Conservation (phyloP, 2,888 invertebrate genomes). For the Agrilus biguttatus region DNA sequence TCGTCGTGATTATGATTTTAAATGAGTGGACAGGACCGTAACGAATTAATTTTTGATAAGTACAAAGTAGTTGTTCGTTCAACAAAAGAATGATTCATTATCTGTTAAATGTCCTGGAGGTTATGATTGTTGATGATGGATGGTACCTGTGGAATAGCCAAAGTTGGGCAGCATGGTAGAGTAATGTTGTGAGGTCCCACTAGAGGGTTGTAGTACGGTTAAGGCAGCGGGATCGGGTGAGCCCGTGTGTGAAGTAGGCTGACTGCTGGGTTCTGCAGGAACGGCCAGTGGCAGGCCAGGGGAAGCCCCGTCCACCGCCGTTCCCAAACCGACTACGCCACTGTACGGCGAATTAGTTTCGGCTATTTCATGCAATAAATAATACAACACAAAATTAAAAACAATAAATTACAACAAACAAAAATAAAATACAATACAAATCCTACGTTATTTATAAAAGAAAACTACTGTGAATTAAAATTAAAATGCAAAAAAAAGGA, state of each 20-base stretch:
- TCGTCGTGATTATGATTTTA: too few relatives aligned
- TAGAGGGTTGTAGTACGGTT: slow-evolving; percentile 45
- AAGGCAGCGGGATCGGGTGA: slow-evolving; percentile 33
- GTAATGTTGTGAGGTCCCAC: slow-evolving; percentile 39
- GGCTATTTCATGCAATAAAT: slow-evolving; percentile 20
- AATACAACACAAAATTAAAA: slow-evolving; percentile 19
- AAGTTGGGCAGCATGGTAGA: slow-evolving; percentile 54
- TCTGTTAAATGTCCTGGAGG: background rate
- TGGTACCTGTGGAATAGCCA: slow-evolving; percentile 49
- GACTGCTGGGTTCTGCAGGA: slow-evolving; percentile 26
- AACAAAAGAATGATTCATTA: background rate
- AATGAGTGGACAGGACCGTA: background rate
- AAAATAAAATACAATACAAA: slow-evolving; percentile 5
- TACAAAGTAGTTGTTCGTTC: too few relatives aligned
- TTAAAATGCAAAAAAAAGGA: too few relatives aligned
- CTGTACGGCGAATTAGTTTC: slow-evolving; percentile 34
- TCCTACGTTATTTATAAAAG: slow-evolving; percentile 4
- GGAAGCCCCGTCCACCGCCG: slow-evolving; percentile 32
- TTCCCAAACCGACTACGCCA: slow-evolving; percentile 29
- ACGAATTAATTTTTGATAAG: too few relatives aligned
- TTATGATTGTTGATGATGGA: background rate
- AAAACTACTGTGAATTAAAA: too few relatives aligned
- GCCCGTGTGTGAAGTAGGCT: slow-evolving; percentile 35
- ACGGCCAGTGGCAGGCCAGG: slow-evolving; percentile 35
- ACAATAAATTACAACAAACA: slow-evolving; percentile 9